These are phyloP conservation scores for Caenorhabditis brenneri DNA, from an alignment of 1,140 invertebrate species.

Conservation along the genomic window DNA sequence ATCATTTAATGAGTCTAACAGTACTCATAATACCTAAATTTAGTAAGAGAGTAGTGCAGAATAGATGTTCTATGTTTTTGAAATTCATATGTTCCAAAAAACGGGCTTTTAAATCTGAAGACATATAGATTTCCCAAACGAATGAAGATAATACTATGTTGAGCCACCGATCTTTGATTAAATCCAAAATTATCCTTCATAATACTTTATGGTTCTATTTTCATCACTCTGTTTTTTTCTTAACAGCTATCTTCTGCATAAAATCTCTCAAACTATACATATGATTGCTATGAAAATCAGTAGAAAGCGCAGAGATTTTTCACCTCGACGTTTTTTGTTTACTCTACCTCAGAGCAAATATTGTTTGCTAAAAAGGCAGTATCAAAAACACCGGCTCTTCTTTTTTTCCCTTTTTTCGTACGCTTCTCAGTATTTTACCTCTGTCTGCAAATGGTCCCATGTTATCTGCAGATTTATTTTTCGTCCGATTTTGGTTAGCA, in stretches of 20 bases:
- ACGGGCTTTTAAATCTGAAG: no score
- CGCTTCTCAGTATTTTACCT: conserved; percentile 74
- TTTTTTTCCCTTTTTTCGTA: background rate
- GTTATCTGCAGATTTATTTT: conserved; percentile 76
- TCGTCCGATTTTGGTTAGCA: background rate
- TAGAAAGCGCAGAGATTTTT: background rate
- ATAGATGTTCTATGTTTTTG: no score
- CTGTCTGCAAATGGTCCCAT: conserved; percentile 80
- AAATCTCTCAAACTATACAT: background rate
- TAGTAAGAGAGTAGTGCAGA: no score
- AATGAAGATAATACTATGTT: no score
- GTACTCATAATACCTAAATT: no score
- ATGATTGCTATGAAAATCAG: background rate
- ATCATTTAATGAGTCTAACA: no score
- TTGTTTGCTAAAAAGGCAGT: conserved; percentile 49
- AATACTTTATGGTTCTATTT: no score
- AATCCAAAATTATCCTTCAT: no score
- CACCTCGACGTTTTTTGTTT: conserved; percentile 9
- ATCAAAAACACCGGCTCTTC: conserved; percentile 53
- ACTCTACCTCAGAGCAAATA: background rate
- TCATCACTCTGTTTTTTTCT: background rate
- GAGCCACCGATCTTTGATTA: no score
- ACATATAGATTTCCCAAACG: no score
- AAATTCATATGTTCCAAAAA: no score
- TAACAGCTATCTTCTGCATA: background rate